Conservation (phyloP, 2,888 invertebrate genomes). For the Xanthia togata region DNA sequence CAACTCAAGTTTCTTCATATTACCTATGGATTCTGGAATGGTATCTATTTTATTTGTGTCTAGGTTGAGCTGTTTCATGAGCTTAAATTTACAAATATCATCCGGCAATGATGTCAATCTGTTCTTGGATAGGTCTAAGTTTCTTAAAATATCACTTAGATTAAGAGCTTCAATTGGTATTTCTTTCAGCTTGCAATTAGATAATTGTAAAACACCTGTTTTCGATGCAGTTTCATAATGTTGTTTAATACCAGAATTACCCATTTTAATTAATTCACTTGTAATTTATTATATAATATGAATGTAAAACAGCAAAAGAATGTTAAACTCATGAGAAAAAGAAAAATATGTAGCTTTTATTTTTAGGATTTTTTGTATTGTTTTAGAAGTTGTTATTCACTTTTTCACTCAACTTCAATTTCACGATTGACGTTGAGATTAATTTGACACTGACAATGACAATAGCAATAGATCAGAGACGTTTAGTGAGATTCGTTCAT, state of each 20-base stretch:
- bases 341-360: conserved; percentile 4
- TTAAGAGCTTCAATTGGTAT: conserved; percentile 92
- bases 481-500: background rate
- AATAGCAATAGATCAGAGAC: background rate
- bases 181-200: conserved; percentile 95
- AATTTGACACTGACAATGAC: conserved; percentile 2
- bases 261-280: conserved; percentile 91
- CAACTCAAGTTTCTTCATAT: conserved; percentile 93
- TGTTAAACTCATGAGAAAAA: conserved; percentile 13
- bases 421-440: background rate
- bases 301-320: background rate
- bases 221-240: conserved; percentile 98
- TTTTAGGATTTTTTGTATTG: conserved; percentile 1
- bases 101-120: conserved; percentile 94
- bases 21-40: conserved; percentile 92
- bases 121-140: conserved; percentile 98
- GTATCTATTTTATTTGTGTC: conserved; percentile 95
- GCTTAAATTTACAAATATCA: conserved; percentile 94
- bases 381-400: background rate
- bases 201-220: conserved; percentile 97
- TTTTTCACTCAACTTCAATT: conserved; percentile 4
- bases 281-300: background rate
- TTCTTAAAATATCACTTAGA: conserved; percentile 93
- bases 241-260: conserved; percentile 96
- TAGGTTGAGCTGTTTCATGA: conserved; percentile 93